A percentile compares a stretch with the other conserved stretches of the same genome.
These are phyloP conservation scores for Orius laevigatus DNA, from an alignment of 1,140 invertebrate genomes.

Conservation along the genomic window DNA sequence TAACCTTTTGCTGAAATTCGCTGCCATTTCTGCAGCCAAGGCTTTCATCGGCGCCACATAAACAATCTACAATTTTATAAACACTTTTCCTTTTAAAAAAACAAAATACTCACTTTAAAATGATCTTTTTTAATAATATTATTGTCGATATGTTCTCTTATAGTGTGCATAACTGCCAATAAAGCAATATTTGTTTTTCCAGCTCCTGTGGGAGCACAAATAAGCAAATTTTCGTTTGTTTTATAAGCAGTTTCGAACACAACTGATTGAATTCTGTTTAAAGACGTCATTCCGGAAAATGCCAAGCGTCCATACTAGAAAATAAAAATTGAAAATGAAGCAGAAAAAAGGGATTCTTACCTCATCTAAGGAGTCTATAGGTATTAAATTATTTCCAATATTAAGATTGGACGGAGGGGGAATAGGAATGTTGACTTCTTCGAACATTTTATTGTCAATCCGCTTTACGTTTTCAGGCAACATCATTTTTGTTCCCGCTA, in stretches of 20 bases:
- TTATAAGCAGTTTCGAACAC: slow-evolving; percentile 91
- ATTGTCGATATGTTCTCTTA: slow-evolving; percentile 67
- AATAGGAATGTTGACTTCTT: slow-evolving; percentile 78
- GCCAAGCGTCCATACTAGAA: slow-evolving; percentile 58
- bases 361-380: slow-evolving; percentile 60
- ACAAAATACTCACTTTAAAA: slow-evolving; percentile 59
- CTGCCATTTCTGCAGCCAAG: slow-evolving; percentile 93
- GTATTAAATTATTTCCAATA: slow-evolving; percentile 51
- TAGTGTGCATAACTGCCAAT: slow-evolving; percentile 76
- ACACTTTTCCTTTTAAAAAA: neutral
- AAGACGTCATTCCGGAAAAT: slow-evolving; percentile 67
- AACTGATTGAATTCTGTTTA: slow-evolving; percentile 92
- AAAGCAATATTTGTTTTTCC: slow-evolving; percentile 98
- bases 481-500: slow-evolving; percentile 60
- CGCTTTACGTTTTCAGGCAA: slow-evolving; percentile 60
- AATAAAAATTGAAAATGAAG: slow-evolving; percentile 6
- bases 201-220: slow-evolving; percentile 90
- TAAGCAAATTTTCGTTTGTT: slow-evolving; percentile 91
- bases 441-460: slow-evolving; percentile 53
- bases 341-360: slow-evolving; percentile 27
- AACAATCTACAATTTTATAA: slow-evolving; percentile 56
- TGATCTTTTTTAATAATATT: slow-evolving; percentile 72
- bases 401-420: slow-evolving; percentile 42
- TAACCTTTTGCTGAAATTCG: slow-evolving; percentile 76
- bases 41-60: slow-evolving; percentile 99